Conservation (phyloP, 2,797 vertebrate species). For the Rhinophrynus dorsalis region DNA sequence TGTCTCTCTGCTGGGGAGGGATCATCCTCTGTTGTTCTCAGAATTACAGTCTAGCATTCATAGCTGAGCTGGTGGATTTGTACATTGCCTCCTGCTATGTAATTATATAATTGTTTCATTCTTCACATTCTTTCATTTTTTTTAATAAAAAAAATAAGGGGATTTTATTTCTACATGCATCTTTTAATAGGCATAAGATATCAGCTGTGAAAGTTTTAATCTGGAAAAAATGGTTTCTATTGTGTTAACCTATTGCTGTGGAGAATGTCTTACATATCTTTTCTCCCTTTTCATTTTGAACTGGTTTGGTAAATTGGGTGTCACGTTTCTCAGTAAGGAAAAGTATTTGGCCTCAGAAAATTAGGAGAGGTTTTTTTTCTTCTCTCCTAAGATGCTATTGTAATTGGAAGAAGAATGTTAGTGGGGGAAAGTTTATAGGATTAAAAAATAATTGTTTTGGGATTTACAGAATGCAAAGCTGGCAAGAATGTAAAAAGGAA, state of each 20-base stretch:
- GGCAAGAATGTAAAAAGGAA: not conserved
- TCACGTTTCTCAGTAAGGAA: slow-evolving; percentile 28
- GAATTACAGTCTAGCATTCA: too few species aligned
- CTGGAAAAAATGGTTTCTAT: not conserved
- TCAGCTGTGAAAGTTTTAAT: slow-evolving; percentile 18
- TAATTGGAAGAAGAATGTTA: slow-evolving; percentile 3
- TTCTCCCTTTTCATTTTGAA: not conserved
- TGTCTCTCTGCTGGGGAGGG: too few species aligned
- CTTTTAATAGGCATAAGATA: not conserved
- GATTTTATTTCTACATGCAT: not conserved
- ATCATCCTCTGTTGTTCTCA: too few species aligned
- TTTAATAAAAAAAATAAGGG: not conserved
- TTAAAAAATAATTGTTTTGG: slow-evolving; percentile 33
- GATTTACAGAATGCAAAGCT: slow-evolving; percentile 4
- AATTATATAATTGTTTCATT: not conserved
- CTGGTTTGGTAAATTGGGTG: not conserved
- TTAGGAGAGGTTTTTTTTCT: slow-evolving; percentile 3
- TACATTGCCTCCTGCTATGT: too few species aligned
- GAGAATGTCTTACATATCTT: not conserved
- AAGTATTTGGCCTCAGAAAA: slow-evolving; percentile 7
- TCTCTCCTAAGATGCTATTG: slow-evolving; percentile 18
- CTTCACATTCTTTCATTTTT: not conserved
- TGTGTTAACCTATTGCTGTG: not conserved
- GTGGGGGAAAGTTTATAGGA: slow-evolving; percentile 13
- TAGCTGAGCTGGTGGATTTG: too few species aligned